Evolutionary conservation across 1,140 invertebrate species (phyloP).

Genomic region (Chrysopa pallens): DNA sequence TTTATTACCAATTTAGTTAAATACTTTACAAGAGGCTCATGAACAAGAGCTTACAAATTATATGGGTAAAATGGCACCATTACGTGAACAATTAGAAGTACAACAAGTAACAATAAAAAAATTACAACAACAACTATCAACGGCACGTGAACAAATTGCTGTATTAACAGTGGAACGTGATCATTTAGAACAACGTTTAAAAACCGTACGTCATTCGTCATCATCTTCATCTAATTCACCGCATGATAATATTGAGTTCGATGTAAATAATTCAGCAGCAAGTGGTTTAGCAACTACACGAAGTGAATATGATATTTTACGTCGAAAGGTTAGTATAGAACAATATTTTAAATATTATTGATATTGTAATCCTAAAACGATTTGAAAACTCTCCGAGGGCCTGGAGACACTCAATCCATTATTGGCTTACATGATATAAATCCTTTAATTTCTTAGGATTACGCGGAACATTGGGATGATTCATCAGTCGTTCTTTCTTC

Average conservation of each 20-base stretch:
- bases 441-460: too few species aligned
- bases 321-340: too few species aligned
- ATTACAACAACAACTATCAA: constrained; percentile 29
- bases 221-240: not conserved
- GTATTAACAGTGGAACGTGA: constrained; percentile 34
- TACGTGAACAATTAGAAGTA: constrained; percentile 32
- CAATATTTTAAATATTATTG: too few species aligned
- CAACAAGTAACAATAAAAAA: constrained; percentile 32
- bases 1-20: constrained; percentile 28
- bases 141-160: constrained; percentile 32
- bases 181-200: constrained; percentile 29
- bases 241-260: constrained; percentile 5
- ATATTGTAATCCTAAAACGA: too few species aligned
- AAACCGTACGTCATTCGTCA: constrained; percentile 1
- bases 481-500: too few species aligned
- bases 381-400: too few species aligned
- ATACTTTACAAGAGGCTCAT: constrained; percentile 55
- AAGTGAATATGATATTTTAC: too few species aligned
- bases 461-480: too few species aligned
- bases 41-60: constrained; percentile 50
- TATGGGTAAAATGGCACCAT: constrained; percentile 30
- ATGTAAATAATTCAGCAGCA: not conserved
- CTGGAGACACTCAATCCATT: too few species aligned
- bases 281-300: too few species aligned
- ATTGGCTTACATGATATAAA: too few species aligned